These are phyloP conservation scores for Neosalanx taihuensis DNA, from an alignment of 2,797 vertebrate genomes.

Conservation along the genomic window DNA sequence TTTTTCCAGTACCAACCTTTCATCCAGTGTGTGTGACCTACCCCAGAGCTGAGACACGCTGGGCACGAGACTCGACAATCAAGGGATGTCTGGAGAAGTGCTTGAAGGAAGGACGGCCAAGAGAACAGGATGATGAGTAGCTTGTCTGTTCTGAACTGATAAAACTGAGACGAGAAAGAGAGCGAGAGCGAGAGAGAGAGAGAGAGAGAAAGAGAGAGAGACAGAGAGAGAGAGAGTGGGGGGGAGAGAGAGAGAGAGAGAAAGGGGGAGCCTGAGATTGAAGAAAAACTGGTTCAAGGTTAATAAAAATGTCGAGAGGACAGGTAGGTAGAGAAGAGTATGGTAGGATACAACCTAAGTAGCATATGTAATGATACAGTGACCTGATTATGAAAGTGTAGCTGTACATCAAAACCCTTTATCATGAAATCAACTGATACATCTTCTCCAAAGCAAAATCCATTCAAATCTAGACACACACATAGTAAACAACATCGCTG, in stretches of 20 bases:
- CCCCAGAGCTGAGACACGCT: neutral
- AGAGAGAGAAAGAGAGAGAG: too few relatives aligned
- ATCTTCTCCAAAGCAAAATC: too few relatives aligned
- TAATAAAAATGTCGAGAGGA: neutral
- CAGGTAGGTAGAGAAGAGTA: neutral
- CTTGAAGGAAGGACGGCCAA: neutral
- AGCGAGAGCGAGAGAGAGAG: too few relatives aligned
- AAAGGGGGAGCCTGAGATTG: neutral
- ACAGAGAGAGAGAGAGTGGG: too few relatives aligned
- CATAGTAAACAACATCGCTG: too few relatives aligned
- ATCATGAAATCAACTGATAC: too few relatives aligned
- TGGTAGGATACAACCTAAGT: neutral
- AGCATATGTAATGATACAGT: neutral
- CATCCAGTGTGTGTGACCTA: neutral
- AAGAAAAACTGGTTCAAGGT: slow-evolving; percentile 5
- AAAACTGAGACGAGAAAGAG: too few relatives aligned
- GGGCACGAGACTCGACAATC: neutral
- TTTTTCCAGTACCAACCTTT: neutral
- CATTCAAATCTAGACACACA: too few relatives aligned
- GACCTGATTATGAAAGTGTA: neutral
- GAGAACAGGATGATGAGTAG: slow-evolving; percentile 33
- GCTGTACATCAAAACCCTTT: too few relatives aligned
- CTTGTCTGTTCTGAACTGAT: neutral
- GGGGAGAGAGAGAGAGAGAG: neutral
- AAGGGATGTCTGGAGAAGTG: slow-evolving; percentile 21